phyloP scores from a whole-genome alignment of 2,113 vertebrate species.

The Coregonus clupeaformis region DNA sequence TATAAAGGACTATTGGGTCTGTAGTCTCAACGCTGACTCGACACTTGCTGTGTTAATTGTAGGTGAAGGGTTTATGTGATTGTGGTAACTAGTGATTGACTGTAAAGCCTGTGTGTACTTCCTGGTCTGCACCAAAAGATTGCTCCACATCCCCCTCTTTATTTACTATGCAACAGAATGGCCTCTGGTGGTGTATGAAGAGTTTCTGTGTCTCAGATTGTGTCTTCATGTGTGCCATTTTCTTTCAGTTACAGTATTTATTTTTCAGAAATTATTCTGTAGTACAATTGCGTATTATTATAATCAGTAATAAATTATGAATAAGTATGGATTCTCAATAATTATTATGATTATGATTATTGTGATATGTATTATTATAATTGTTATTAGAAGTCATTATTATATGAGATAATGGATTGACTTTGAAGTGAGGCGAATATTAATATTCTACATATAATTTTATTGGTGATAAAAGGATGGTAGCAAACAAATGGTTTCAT shows the following conservation, averaged over 20 bases:
- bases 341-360: slow-evolving; percentile 48
- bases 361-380: slow-evolving; percentile 26
- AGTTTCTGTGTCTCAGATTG: slow-evolving; percentile 75
- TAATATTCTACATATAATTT: not conserved
- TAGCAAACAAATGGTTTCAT: slow-evolving; percentile 14
- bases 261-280: slow-evolving; percentile 64
- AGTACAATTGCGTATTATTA: not conserved
- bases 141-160: slow-evolving; percentile 73
- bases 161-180: slow-evolving; percentile 92
- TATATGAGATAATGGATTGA: not conserved
- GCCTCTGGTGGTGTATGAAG: slow-evolving; percentile 66
- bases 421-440: slow-evolving; percentile 4
- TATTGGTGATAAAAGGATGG: not conserved
- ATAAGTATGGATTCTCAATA: slow-evolving; percentile 41
- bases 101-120: slow-evolving; percentile 29
- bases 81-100: not conserved
- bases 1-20: not conserved
- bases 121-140: slow-evolving; percentile 16
- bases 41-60: slow-evolving; percentile 66
- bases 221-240: slow-evolving; percentile 77
- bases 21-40: not conserved
- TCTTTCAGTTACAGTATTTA: slow-evolving; percentile 45
- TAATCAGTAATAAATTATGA: not conserved
- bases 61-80: slow-evolving; percentile 17
- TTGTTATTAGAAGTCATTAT: not conserved